Evolutionary conservation across 2,888 invertebrate species (phyloP).

Genomic region (Mythimna impura): DNA sequence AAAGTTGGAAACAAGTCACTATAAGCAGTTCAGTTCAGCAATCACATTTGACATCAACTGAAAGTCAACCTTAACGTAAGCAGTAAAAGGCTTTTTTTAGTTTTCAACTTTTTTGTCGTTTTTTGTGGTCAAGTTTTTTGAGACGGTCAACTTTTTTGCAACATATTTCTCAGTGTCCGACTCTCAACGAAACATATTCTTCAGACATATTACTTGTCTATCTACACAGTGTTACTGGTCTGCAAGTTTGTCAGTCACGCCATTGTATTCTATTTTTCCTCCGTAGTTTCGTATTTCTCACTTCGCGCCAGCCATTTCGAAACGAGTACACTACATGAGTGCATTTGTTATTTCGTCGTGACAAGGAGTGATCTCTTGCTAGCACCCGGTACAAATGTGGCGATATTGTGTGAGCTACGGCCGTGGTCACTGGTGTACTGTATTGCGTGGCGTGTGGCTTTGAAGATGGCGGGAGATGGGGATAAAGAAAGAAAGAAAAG

Average conservation of each 20-base stretch:
- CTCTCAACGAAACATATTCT: neutral
- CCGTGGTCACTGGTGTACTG: constrained; percentile 35
- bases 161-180: too few relatives aligned
- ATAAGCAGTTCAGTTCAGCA: too few relatives aligned
- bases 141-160: too few relatives aligned
- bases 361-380: constrained; percentile 38
- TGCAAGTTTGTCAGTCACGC: neutral
- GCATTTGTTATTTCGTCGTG: constrained; percentile 49
- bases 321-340: constrained; percentile 30
- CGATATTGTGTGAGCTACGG: constrained; percentile 40
- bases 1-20: too few relatives aligned
- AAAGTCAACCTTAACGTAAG: too few relatives aligned
- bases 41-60: too few relatives aligned
- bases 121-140: too few relatives aligned
- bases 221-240: neutral
- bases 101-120: too few relatives aligned
- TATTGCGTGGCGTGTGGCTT: constrained; percentile 29
- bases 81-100: too few relatives aligned
- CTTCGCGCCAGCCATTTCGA: constrained; percentile 15
- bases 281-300: constrained; percentile 4
- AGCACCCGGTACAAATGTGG: constrained; percentile 37
- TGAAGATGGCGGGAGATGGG: constrained; percentile 9
- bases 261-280: constrained; percentile 3
- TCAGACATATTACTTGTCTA: neutral
- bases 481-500: too few relatives aligned